A percentile compares a stretch with the other conserved stretches of the same genome.
Evolutionary conservation across 35 echinoderm and acorn worm species (phyloP).

Genomic region (Holothuria glaberrima): DNA sequence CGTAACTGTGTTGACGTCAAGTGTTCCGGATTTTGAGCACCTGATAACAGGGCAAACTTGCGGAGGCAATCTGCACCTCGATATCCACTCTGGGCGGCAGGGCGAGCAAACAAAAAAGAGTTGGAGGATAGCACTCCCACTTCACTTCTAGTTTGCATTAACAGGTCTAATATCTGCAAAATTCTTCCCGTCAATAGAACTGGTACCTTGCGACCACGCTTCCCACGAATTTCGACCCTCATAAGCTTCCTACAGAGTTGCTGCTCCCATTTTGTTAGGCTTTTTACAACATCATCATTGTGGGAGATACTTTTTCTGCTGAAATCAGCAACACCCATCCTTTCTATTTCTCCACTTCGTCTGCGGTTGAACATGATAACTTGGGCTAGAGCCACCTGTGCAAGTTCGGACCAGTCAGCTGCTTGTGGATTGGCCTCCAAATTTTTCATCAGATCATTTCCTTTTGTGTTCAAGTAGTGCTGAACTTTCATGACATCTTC

Average conservation of each 20-base stretch:
- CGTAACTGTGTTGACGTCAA: no score
- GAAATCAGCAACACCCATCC: background rate
- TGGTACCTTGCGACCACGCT: background rate
- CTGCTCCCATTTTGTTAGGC: background rate
- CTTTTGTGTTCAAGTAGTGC: background rate
- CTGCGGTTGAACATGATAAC: background rate
- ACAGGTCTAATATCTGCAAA: background rate
- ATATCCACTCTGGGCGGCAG: background rate
- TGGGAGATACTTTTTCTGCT: background rate
- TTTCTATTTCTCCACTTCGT: background rate
- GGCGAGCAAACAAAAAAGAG: background rate
- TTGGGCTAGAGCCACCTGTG: background rate
- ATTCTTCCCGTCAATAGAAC: background rate
- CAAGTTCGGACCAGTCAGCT: background rate
- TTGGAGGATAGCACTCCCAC: background rate
- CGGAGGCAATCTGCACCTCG: slow-evolving; percentile 2
- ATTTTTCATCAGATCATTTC: background rate
- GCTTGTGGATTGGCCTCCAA: background rate
- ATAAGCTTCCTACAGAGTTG: background rate
- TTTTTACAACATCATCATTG: background rate
- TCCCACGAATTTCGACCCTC: no score
- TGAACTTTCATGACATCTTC: background rate
- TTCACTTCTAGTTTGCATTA: background rate
- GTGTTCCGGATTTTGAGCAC: background rate
- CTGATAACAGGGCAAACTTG: no score